Evolutionary conservation across 2,888 invertebrate species (phyloP).

Genomic region (Spodoptera littoralis): DNA sequence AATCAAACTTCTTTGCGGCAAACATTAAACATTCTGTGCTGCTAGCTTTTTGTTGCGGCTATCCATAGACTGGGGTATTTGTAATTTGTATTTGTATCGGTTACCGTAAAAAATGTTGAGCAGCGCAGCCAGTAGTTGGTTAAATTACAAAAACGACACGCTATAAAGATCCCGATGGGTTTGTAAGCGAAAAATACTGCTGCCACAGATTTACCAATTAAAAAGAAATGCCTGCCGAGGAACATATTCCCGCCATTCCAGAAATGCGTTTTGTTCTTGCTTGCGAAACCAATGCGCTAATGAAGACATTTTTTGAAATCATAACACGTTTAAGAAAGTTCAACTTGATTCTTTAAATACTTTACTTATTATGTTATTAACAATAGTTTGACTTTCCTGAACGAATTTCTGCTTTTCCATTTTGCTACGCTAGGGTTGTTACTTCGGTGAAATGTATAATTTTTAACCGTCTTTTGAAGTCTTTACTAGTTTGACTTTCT

Average conservation of each 20-base stretch:
- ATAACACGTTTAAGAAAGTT: conserved; percentile 65
- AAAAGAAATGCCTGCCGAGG: conserved; percentile 42
- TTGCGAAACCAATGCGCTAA: conserved; percentile 65
- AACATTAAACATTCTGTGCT: conserved; percentile 42
- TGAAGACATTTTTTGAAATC: conserved; percentile 74
- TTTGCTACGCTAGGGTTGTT: background rate
- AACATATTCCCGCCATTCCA: conserved; percentile 64
- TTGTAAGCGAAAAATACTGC: conserved; percentile 16
- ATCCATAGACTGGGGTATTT: conserved; percentile 33
- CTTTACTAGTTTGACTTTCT: background rate
- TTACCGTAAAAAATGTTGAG: conserved; percentile 21
- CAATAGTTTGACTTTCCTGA: conserved; percentile 20
- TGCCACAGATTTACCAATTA: conserved; percentile 36
- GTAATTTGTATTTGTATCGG: conserved; percentile 7
- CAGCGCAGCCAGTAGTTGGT: conserved; percentile 6
- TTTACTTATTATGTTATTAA: conserved; percentile 38
- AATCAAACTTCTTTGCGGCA: conserved; percentile 44
- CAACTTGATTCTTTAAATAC: conserved; percentile 61
- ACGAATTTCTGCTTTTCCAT: background rate
- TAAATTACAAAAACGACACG: background rate
- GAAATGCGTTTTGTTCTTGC: conserved; percentile 63
- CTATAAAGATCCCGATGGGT: conserved; percentile 1
- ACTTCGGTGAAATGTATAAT: too few species aligned
- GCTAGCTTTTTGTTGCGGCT: conserved; percentile 42
- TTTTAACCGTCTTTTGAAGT: conserved; percentile 1